Conservation (phyloP, 2,113 vertebrate species). For the Cyprinus carpio region DNA sequence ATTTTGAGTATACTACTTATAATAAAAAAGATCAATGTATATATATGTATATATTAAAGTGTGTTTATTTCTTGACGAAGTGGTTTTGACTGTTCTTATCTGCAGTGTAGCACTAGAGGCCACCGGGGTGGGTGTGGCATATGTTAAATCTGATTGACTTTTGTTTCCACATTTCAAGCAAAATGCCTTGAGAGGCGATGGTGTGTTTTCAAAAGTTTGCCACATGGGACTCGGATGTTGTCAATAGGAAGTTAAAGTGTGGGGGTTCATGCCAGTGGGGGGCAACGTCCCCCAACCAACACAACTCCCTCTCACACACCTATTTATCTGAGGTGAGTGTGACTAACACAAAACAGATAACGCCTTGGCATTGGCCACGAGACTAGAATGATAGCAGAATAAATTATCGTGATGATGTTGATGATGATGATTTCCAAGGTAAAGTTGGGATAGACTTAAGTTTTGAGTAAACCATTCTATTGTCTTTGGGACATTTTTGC, state of each 20-base stretch:
- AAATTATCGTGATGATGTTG: not conserved
- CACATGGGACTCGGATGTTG: not conserved
- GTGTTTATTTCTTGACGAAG: conserved; percentile 24
- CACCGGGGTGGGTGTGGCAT: not conserved
- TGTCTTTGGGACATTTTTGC: not conserved
- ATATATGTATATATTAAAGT: conserved; percentile 61
- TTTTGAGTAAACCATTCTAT: not conserved
- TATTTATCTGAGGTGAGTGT: not conserved
- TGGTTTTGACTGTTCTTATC: conserved; percentile 5
- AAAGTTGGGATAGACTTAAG: not conserved
- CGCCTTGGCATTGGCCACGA: not conserved
- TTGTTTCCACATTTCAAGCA: not conserved
- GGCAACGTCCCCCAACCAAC: not conserved
- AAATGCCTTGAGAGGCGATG: not conserved
- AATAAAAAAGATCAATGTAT: conserved; percentile 73
- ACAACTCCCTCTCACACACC: conserved; percentile 20
- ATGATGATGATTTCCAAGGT: not conserved
- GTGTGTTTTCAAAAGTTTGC: not conserved
- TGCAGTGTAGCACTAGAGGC: not conserved
- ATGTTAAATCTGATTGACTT: not conserved
- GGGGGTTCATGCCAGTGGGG: not conserved
- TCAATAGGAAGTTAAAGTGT: not conserved
- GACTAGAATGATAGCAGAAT: no score
- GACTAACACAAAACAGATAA: not conserved
- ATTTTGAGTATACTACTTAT: conserved; percentile 87